A percentile compares a stretch with the other conserved stretches of the same genome.
These are phyloP conservation scores for Bufotes viridis DNA, from an alignment of 2,797 vertebrate species.

Conservation along the genomic window DNA sequence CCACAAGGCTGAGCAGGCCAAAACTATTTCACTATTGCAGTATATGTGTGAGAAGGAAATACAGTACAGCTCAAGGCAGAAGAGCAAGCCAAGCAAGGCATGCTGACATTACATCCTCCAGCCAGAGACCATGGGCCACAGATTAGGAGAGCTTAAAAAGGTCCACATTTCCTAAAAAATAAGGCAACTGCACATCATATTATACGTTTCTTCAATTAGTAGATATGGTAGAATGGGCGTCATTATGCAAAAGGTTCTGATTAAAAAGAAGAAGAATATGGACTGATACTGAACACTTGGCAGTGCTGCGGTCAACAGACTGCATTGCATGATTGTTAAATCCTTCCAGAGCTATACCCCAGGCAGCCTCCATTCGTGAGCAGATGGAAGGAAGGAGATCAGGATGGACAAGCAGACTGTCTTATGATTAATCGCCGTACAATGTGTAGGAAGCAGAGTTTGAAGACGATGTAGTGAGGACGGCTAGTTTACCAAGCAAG, in stretches of 20 bases:
- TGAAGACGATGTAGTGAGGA: background rate
- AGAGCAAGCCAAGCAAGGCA: background rate
- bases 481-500: background rate
- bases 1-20: background rate
- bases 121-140: background rate
- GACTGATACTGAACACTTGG: background rate
- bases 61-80: background rate
- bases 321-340: conserved; percentile 5
- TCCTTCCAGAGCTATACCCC: background rate
- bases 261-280: background rate
- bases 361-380: background rate
- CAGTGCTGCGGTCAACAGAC: background rate
- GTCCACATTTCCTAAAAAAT: background rate
- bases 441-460: conserved; percentile 1
- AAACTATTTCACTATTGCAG: background rate
- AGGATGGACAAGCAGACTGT: background rate
- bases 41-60: background rate
- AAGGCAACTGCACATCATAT: background rate
- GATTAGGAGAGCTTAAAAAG: background rate
- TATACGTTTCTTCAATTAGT: background rate
- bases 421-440: background rate
- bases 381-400: conserved; percentile 12
- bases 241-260: background rate
- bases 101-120: background rate
- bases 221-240: background rate